Evolutionary conservation across 1,140 invertebrate genomes (phyloP).

Genomic region (Chelonus insularis): DNA sequence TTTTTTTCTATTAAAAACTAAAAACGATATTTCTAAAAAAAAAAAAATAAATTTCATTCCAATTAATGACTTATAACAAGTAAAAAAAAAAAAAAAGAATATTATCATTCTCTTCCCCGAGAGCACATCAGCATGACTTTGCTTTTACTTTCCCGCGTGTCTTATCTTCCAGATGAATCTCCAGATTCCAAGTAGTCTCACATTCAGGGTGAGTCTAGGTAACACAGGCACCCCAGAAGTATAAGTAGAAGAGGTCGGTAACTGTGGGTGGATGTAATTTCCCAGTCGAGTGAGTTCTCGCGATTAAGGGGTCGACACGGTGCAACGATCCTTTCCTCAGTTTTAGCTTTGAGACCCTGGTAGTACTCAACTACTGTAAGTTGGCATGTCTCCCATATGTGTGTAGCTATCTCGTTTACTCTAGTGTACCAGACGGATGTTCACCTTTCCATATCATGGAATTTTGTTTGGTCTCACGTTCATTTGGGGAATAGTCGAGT

Average conservation of each 20-base stretch:
- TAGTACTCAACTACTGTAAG: not conserved
- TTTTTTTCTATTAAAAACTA: too few relatives aligned
- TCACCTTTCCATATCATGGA: not conserved
- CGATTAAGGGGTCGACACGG: conserved; percentile 31
- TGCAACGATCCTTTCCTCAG: conserved; percentile 28
- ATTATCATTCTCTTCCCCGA: not conserved
- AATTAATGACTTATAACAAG: too few relatives aligned
- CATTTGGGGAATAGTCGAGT: conserved; percentile 22
- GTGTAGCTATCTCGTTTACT: too few relatives aligned
- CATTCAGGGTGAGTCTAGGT: not conserved
- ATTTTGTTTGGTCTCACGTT: too few relatives aligned
- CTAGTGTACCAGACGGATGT: too few relatives aligned
- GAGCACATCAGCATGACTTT: not conserved
- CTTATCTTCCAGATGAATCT: conserved; percentile 22
- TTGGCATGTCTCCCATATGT: not conserved
- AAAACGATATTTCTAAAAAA: too few relatives aligned
- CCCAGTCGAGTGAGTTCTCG: conserved; percentile 28
- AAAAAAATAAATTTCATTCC: too few relatives aligned
- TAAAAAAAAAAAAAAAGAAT: too few relatives aligned
- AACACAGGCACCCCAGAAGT: too few relatives aligned
- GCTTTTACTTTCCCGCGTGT: conserved; percentile 13
- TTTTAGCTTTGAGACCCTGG: conserved; percentile 6
- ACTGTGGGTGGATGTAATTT: conserved; percentile 30
- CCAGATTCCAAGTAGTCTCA: too few relatives aligned
- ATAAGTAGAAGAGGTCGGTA: conserved; percentile 12